phyloP scores from a whole-genome alignment of 2,113 vertebrate genomes.

The Pituophis catenifer region DNA sequence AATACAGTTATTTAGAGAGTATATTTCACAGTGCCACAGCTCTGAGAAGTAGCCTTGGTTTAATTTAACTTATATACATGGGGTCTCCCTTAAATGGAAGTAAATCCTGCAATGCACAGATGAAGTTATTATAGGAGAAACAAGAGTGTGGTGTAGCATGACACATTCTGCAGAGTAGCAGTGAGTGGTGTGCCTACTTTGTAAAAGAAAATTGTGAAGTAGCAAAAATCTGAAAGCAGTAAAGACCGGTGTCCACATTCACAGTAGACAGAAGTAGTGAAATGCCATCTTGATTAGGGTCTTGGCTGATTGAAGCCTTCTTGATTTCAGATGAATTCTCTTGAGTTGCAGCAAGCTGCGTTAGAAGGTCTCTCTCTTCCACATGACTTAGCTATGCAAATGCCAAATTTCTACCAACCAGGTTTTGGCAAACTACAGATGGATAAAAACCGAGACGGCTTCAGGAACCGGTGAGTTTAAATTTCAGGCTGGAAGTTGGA shows the following conservation, averaged over 20 bases:
- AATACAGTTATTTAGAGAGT: background rate
- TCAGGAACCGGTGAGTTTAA: slow-evolving; percentile 81
- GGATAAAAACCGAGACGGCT: slow-evolving; percentile 83
- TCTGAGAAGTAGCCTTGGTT: background rate
- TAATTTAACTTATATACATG: background rate
- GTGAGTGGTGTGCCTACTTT: background rate
- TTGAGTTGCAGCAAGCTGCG: slow-evolving; percentile 84
- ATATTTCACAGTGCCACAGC: background rate
- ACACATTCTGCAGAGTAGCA: background rate
- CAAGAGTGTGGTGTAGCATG: background rate
- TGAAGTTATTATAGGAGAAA: background rate
- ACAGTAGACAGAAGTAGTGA: background rate
- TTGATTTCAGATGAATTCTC: slow-evolving; percentile 77
- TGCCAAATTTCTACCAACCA: slow-evolving; percentile 82
- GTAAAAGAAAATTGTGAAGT: background rate
- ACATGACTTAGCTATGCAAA: slow-evolving; percentile 85
- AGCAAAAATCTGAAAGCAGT: background rate
- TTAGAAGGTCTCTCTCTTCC: slow-evolving; percentile 84
- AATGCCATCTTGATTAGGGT: background rate
- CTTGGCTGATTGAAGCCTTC: background rate
- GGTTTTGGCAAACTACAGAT: slow-evolving; percentile 82
- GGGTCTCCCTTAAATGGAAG: background rate
- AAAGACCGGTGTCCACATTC: background rate
- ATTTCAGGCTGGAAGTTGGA: background rate
- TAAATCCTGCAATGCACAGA: background rate